Conservation (phyloP, 2,113 vertebrate species). For the Cyrtonyx montezumae region DNA sequence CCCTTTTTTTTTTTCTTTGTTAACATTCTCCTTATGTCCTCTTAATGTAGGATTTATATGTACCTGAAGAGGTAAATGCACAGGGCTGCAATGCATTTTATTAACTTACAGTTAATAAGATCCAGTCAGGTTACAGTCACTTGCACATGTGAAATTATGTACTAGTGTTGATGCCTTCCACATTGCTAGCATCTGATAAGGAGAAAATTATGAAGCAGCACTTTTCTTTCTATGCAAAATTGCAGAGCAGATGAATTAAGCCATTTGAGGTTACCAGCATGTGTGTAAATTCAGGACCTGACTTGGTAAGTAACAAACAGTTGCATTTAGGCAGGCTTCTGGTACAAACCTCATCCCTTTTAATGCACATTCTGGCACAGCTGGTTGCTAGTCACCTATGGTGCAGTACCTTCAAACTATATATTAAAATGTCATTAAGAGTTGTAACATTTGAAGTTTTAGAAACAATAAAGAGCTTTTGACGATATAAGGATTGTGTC, state of each 20-base stretch:
- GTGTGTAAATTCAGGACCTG: background rate
- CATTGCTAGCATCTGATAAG: background rate
- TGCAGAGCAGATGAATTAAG: background rate
- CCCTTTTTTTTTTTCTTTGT: too few relatives aligned
- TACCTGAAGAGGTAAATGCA: background rate
- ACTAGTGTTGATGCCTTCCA: background rate
- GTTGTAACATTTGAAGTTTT: background rate
- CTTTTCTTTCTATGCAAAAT: background rate
- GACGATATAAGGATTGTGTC: background rate
- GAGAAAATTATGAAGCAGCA: background rate
- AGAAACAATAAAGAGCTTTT: background rate
- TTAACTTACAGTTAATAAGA: background rate
- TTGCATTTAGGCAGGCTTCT: background rate
- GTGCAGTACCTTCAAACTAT: background rate
- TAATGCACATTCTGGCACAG: background rate
- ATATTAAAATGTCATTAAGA: background rate
- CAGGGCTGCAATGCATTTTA: background rate
- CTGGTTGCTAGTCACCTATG: background rate
- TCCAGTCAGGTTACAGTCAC: background rate
- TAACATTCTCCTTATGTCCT: too few relatives aligned
- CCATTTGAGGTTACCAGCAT: background rate
- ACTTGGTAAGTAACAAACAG: background rate
- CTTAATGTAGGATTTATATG: background rate
- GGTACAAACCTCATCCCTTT: background rate
- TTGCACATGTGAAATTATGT: background rate